Percentiles rank a stretch among this genome's conserved stretches.
Evolutionary conservation across 2,888 invertebrate genomes (phyloP).

Genomic region (Hesperia comma): DNA sequence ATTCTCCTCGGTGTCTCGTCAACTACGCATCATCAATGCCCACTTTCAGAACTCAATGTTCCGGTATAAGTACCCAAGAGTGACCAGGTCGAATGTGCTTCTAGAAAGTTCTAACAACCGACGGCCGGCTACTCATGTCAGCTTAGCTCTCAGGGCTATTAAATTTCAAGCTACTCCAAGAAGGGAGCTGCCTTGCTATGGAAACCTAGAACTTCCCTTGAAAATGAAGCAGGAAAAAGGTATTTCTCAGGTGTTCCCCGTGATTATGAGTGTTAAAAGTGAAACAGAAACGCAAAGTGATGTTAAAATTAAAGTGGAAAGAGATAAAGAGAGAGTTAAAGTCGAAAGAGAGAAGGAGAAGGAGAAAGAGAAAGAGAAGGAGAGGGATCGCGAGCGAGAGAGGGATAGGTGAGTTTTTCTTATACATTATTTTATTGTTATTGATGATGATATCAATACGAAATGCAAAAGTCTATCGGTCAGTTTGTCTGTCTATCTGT

Average conservation of each 20-base stretch:
- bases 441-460: too few species aligned
- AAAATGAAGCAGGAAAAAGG: constrained; percentile 71
- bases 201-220: constrained; percentile 74
- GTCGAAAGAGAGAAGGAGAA: constrained; percentile 57
- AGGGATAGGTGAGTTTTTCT: constrained; percentile 47
- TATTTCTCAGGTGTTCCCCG: constrained; percentile 60
- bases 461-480: too few species aligned
- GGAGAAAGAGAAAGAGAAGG: constrained; percentile 58
- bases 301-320: constrained; percentile 56
- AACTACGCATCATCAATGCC: constrained; percentile 71
- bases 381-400: constrained; percentile 46
- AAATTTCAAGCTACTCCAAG: constrained; percentile 71
- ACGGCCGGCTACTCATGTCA: constrained; percentile 65
- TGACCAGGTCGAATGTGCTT: constrained; percentile 73
- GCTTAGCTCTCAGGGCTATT: constrained; percentile 67
- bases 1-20: constrained; percentile 74
- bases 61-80: constrained; percentile 75
- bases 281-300: constrained; percentile 52
- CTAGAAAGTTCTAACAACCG: constrained; percentile 64
- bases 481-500: too few species aligned
- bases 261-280: constrained; percentile 57
- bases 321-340: constrained; percentile 55
- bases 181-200: constrained; percentile 76
- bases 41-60: constrained; percentile 72
- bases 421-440: neutral